A percentile compares a stretch with the other conserved stretches of the same genome.
These are phyloP conservation scores for Chironomus riparius DNA, from an alignment of 2,888 invertebrate species.

Conservation along the genomic window DNA sequence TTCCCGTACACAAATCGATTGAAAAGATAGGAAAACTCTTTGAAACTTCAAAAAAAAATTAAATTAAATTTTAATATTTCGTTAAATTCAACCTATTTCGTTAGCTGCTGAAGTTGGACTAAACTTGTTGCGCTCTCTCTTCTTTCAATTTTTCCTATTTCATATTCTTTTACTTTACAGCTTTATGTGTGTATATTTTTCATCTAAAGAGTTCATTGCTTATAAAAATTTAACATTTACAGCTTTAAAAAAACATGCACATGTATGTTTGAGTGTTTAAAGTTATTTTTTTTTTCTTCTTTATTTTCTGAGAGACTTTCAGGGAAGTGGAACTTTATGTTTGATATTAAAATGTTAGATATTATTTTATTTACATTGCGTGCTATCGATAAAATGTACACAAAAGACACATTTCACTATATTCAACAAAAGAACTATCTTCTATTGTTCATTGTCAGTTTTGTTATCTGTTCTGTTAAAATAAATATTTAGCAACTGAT, in stretches of 20 bases:
- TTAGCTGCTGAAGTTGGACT: conserved; percentile 21
- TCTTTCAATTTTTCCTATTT: too few species aligned
- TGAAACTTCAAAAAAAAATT: conserved; percentile 1
- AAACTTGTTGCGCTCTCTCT: conserved; percentile 14
- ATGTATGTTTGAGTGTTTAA: background rate
- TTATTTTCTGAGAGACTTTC: background rate
- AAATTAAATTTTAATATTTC: background rate
- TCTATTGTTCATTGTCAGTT: too few species aligned
- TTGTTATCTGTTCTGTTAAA: too few species aligned
- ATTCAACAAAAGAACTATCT: too few species aligned
- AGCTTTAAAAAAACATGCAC: background rate
- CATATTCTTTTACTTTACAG: too few species aligned
- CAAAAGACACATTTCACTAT: too few species aligned
- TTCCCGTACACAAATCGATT: background rate
- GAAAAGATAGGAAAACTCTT: conserved; percentile 11
- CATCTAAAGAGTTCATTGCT: background rate
- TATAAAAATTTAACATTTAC: too few species aligned
- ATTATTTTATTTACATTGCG: too few species aligned
- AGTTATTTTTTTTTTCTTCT: background rate
- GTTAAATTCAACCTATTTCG: conserved; percentile 25
- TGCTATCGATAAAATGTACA: too few species aligned
- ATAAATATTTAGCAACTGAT: too few species aligned
- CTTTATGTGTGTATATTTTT: background rate
- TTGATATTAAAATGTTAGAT: too few species aligned
- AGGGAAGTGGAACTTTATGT: too few species aligned